These are phyloP conservation scores for Ellobius talpinus DNA, from an alignment of 2,113 vertebrate species.

Conservation along the genomic window DNA sequence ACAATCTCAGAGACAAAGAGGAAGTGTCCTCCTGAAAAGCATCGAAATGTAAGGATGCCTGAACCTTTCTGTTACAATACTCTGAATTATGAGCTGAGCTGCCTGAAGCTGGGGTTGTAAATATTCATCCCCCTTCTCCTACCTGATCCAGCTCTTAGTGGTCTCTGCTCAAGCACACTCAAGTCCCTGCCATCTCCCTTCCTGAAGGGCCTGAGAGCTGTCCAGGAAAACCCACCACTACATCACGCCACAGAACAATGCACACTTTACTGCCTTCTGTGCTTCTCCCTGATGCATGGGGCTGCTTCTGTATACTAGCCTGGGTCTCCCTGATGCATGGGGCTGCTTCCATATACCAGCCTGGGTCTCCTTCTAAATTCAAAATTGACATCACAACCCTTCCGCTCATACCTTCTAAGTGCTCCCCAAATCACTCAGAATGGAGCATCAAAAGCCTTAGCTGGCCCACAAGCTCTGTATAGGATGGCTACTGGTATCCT, in stretches of 20 bases:
- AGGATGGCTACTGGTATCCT: accelerated
- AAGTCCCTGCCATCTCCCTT: not conserved
- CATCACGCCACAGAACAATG: not conserved
- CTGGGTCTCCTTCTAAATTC: not conserved
- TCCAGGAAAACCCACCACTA: accelerated
- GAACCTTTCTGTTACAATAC: not conserved
- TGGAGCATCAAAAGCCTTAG: not conserved
- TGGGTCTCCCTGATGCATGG: not conserved
- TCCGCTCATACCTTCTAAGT: not conserved
- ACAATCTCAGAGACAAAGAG: not conserved
- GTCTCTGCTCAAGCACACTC: not conserved
- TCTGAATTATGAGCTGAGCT: not conserved
- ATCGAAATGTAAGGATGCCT: not conserved
- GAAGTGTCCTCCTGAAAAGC: conserved; percentile 3
- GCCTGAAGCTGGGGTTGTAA: not conserved
- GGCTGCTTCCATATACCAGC: not conserved
- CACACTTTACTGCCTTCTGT: not conserved
- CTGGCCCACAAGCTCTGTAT: not conserved
- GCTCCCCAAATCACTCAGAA: not conserved
- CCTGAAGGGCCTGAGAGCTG: too few relatives aligned
- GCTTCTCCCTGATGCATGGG: too few relatives aligned
- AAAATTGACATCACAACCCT: not conserved
- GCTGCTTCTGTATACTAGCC: not conserved
- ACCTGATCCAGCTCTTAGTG: not conserved
- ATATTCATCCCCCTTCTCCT: not conserved